phyloP scores from a whole-genome alignment of 2,888 invertebrate genomes.

The Archaeoteleia sp. region DNA sequence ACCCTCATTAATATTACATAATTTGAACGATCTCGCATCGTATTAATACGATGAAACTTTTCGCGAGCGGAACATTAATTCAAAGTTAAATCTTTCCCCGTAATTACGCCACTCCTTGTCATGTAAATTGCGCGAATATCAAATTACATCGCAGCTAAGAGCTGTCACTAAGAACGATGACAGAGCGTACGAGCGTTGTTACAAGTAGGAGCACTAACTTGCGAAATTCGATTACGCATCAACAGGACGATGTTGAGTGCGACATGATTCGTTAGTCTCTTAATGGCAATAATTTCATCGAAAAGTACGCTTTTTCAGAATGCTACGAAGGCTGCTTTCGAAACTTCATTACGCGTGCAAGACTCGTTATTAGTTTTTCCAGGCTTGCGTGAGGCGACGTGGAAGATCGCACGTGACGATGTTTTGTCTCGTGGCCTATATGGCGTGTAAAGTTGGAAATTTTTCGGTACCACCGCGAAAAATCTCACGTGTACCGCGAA shows the following conservation, averaged over 20 bases:
- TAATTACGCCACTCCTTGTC: not conserved
- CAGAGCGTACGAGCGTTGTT: constrained; percentile 12
- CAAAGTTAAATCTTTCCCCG: not conserved
- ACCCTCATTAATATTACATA: not conserved
- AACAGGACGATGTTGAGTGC: constrained; percentile 7
- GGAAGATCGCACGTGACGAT: not conserved
- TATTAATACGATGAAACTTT: not conserved
- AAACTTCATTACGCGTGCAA: constrained; percentile 5
- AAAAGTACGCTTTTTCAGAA: not conserved
- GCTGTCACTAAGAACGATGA: constrained; percentile 9
- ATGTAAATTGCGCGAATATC: constrained; percentile 4
- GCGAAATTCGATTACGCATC: constrained; percentile 2
- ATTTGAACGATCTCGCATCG: not conserved
- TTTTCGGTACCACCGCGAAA: too few species aligned
- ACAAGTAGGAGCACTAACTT: constrained; percentile 7
- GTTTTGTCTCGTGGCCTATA: not conserved
- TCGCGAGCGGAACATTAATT: not conserved
- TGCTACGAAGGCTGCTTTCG: too few species aligned
- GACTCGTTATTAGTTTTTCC: not conserved
- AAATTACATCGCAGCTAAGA: constrained; percentile 1
- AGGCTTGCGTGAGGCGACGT: not conserved
- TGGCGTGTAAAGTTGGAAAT: too few species aligned
- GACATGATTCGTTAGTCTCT: not conserved
- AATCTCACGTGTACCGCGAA: too few species aligned
- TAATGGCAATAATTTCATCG: not conserved